Evolutionary conservation across 1,140 invertebrate species (phyloP), one percentile per base, ranked within the genome.

Genomic region (Palaemon carinicauda): DNA sequence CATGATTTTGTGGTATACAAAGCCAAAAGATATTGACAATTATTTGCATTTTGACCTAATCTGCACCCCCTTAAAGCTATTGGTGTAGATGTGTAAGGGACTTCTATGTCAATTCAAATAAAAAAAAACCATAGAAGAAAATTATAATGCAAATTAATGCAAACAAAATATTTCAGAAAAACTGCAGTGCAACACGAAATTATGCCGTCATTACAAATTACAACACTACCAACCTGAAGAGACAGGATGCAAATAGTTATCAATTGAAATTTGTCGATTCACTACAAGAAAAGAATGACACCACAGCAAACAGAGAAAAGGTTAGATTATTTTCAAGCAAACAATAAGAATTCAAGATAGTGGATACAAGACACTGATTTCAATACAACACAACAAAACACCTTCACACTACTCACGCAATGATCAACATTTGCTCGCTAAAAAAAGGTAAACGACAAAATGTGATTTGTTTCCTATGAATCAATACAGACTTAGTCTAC

Each of bases 381-480:
- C 10, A 24, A 29, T 3, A 2, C 3, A 17, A 33, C 14, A 41
- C 41, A 41, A 0, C 33, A 21, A 75, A 19, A 50, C 4, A 12
- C 1, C 21, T n/a, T 60, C 41, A 31, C 21, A 15, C 33, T 84
- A 84, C 82, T 84, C 52, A 84, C 82, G 54, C 82, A 50, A 84
- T 84, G 56, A 84, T 84, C 82, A 78, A 78, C 74, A 78, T 73
- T n/a, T 84, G 82, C 33, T 78, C 52, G 82, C 82, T 84, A 84
- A 24, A 78, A 60, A 56, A 54, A 56, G 51, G 10, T 33, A 69
- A 24, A 17, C 31, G 12, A 56, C 14, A 15, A 56, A 54, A n/a
- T n/a, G 56, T 80, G 21, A 29, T 31, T 80, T 60, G 19, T 19
- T 4, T 50, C 33, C 27, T n/a, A 14, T 53, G 21, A 5, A 41